Percentiles rank a stretch among this genome's conserved stretches.
These are phyloP conservation scores for Dissostichus mawsoni DNA, from an alignment of 2,113 vertebrate species.

Conservation along the genomic window DNA sequence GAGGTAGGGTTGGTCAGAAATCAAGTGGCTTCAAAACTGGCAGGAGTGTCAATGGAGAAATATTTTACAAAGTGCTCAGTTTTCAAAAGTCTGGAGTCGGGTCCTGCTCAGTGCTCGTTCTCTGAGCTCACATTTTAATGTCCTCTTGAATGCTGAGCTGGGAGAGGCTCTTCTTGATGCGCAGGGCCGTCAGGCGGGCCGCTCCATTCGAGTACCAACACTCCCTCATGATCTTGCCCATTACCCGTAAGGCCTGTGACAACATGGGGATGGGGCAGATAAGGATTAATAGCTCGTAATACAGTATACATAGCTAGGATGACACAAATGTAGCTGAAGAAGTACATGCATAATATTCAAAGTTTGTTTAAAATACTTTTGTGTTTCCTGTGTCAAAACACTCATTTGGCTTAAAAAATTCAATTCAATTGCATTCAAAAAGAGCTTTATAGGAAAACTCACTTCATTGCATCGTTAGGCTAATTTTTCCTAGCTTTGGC, in stretches of 20 bases:
- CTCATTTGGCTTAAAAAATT: background rate
- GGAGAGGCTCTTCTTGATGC: slow-evolving; percentile 97
- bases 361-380: background rate
- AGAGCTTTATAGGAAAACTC: background rate
- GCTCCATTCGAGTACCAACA: slow-evolving; percentile 97
- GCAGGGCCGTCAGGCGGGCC: slow-evolving; percentile 92
- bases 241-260: slow-evolving; percentile 91
- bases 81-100: slow-evolving; percentile 27
- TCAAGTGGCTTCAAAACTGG: slow-evolving; percentile 75
- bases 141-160: slow-evolving; percentile 96
- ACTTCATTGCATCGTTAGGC: background rate
- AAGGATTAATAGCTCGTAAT: background rate
- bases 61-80: slow-evolving; percentile 63
- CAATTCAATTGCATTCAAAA: background rate
- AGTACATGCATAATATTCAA: background rate
- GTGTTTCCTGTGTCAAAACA: background rate
- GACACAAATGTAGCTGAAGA: background rate
- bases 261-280: background rate
- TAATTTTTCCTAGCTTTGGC: background rate
- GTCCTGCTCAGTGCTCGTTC: slow-evolving; percentile 19
- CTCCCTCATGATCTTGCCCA: slow-evolving; percentile 98
- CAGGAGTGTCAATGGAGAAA: slow-evolving; percentile 75
- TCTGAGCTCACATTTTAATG: slow-evolving; percentile 87
- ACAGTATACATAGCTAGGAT: background rate
- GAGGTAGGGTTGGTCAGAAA: slow-evolving; percentile 84